Conservation (phyloP, 2,113 vertebrate species). For the Edolisoma coerulescens region DNA sequence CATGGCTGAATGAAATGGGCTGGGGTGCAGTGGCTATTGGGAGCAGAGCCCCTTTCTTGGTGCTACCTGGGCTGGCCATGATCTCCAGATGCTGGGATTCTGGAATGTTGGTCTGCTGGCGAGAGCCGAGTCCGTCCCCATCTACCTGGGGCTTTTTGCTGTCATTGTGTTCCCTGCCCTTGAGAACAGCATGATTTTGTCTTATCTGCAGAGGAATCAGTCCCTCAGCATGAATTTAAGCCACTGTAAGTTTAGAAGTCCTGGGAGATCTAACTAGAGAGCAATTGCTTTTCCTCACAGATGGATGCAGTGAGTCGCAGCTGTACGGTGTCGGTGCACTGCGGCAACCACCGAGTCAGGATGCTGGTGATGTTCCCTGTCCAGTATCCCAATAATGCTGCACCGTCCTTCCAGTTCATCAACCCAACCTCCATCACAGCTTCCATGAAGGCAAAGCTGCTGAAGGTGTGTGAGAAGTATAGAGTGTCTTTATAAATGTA, state of each 20-base stretch:
- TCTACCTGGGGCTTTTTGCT: not conserved
- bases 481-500: not conserved
- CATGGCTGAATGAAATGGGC: not conserved
- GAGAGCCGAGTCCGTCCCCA: accelerated
- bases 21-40: not conserved
- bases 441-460: constrained; percentile 91
- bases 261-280: not conserved
- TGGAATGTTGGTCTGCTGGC: not conserved
- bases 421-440: constrained; percentile 90
- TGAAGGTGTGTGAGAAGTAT: constrained; percentile 79
- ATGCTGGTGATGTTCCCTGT: constrained; percentile 94
- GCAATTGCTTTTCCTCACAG: constrained; percentile 63
- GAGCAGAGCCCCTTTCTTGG: not conserved
- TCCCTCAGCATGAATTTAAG: not conserved
- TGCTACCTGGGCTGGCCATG: not conserved
- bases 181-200: not conserved
- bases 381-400: constrained; percentile 95
- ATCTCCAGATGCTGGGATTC: not conserved
- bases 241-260: not conserved
- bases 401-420: constrained; percentile 94
- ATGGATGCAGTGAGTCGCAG: constrained; percentile 93
- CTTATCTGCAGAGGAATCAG: not conserved
- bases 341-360: constrained; percentile 86
- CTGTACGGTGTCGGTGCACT: constrained; percentile 92
- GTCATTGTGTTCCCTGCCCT: not conserved